Conservation (phyloP, 1,140 invertebrate genomes). For the Ceratoteleas bidentatus region DNA sequence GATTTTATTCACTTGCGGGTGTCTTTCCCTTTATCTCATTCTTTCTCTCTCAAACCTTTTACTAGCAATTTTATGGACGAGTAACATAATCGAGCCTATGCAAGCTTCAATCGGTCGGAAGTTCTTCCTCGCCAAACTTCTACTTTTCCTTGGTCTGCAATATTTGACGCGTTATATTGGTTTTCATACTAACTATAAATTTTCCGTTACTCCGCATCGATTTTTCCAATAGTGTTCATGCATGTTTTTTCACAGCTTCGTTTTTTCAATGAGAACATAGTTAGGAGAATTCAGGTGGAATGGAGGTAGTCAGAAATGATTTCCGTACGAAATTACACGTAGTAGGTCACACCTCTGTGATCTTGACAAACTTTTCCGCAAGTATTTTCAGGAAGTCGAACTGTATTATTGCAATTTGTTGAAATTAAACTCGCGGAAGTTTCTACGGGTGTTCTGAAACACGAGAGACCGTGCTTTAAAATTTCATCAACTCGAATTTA, state of each 20-base stretch:
- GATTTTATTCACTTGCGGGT: background rate
- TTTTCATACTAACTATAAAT: slow-evolving; percentile 45
- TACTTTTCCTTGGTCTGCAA: slow-evolving; percentile 26
- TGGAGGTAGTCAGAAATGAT: background rate
- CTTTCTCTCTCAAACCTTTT: slow-evolving; percentile 18
- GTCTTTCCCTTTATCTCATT: no score
- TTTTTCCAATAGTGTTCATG: slow-evolving; percentile 27
- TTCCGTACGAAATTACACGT: background rate
- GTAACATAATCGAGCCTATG: slow-evolving; percentile 55
- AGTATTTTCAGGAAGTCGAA: no score
- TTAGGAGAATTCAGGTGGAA: background rate
- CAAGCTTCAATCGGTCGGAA: slow-evolving; percentile 51
- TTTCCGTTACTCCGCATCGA: slow-evolving; percentile 20
- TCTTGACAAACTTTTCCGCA: background rate
- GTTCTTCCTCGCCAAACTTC: slow-evolving; percentile 42
- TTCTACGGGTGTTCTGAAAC: no score
- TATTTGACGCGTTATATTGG: slow-evolving; percentile 49
- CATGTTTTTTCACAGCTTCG: slow-evolving; percentile 8
- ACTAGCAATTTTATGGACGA: slow-evolving; percentile 49
- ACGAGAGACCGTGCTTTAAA: no score
- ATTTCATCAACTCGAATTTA: no score
- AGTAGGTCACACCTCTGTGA: background rate
- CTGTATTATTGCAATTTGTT: no score
- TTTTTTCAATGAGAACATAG: background rate
- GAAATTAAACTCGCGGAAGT: no score